Conservation (phyloP, 2,113 vertebrate genomes). For the Pseudopipra pipra region DNA sequence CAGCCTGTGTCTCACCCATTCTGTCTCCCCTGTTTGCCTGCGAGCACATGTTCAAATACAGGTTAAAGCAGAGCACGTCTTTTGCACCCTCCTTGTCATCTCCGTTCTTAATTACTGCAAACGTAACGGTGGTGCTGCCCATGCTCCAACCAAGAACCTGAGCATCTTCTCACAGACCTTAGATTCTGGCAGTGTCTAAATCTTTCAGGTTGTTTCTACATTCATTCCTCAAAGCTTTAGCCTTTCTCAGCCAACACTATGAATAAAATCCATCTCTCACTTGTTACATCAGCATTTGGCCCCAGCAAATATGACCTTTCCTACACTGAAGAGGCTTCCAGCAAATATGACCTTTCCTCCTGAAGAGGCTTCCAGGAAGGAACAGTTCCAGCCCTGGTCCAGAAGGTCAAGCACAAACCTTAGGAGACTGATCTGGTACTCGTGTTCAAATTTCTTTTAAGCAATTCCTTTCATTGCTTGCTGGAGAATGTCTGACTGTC, state of each 20-base stretch:
- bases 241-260: background rate
- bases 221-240: background rate
- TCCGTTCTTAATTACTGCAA: background rate
- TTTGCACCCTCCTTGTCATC: background rate
- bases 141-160: background rate
- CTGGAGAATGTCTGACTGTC: background rate
- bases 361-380: background rate
- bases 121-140: background rate
- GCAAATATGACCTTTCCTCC: background rate
- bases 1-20: background rate
- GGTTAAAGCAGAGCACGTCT: background rate
- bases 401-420: background rate
- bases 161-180: background rate
- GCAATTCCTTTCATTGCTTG: background rate
- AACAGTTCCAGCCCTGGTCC: background rate
- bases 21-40: background rate
- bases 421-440: background rate
- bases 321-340: background rate
- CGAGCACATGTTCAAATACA: background rate
- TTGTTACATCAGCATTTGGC: background rate
- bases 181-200: background rate
- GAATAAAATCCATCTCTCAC: background rate
- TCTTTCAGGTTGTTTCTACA: background rate
- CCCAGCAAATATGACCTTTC: background rate
- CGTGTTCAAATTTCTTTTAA: background rate